Percentiles rank a stretch among this genome's conserved stretches.
Conservation (phyloP, 2,113 vertebrate species). For the Galemys pyrenaicus region DNA sequence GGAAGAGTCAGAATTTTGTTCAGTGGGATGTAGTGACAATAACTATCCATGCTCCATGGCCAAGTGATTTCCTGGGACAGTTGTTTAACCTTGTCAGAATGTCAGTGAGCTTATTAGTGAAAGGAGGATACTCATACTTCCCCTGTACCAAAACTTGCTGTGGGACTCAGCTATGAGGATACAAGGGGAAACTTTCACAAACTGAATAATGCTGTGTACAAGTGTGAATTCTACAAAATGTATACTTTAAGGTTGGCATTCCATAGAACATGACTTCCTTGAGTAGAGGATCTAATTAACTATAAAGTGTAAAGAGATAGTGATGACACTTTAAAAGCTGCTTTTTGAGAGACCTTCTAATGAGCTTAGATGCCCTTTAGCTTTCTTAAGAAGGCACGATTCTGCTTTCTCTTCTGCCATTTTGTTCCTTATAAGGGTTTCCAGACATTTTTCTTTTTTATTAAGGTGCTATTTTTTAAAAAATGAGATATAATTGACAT, state of each 20-base stretch:
- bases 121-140: neutral
- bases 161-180: neutral
- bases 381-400: neutral
- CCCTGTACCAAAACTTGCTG: neutral
- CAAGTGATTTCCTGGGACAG: neutral
- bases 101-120: neutral
- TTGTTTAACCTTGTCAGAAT: neutral
- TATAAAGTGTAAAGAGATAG: neutral
- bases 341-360: neutral
- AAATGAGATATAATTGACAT: neutral
- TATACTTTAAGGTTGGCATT: neutral
- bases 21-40: neutral
- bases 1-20: neutral
- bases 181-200: neutral
- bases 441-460: neutral
- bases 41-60: neutral
- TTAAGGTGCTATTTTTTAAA: neutral
- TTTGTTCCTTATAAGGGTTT: constrained; percentile 10
- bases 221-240: neutral
- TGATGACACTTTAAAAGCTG: neutral
- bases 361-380: neutral
- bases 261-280: neutral
- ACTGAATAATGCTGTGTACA: neutral
- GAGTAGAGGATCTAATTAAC: neutral
- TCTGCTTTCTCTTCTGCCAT: neutral